A percentile compares a stretch with the other conserved stretches of the same genome.
Evolutionary conservation across 2,113 vertebrate genomes (phyloP).

Genomic region (Macquaria australasica): DNA sequence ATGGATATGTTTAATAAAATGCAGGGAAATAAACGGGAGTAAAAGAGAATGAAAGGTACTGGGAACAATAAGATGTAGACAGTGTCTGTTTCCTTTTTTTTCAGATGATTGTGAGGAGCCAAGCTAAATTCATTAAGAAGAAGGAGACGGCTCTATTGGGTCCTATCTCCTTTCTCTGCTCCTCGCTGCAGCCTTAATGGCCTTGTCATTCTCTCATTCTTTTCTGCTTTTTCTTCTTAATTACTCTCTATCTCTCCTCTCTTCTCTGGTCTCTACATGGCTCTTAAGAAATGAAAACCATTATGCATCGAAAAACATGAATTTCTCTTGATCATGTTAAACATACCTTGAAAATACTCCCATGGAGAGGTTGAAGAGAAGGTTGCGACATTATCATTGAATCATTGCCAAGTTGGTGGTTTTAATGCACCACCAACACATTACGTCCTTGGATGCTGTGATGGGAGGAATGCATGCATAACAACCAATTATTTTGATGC

Average conservation of each 20-base stretch:
- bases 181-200: slow-evolving; percentile 50
- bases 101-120: slow-evolving; percentile 34
- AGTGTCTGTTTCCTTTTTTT: slow-evolving; percentile 22
- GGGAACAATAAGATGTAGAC: slow-evolving; percentile 24
- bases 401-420: neutral
- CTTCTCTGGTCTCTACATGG: slow-evolving; percentile 1
- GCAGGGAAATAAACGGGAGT: neutral
- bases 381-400: neutral
- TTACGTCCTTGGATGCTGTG: slow-evolving; percentile 6
- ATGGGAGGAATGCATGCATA: slow-evolving; percentile 21
- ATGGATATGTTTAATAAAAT: neutral
- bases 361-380: neutral
- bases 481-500: slow-evolving; percentile 30
- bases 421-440: slow-evolving; percentile 2
- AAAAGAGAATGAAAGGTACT: neutral
- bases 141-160: slow-evolving; percentile 40
- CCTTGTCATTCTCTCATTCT: slow-evolving; percentile 46
- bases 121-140: slow-evolving; percentile 51
- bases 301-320: neutral
- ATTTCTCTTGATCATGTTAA: slow-evolving; percentile 18
- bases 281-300: slow-evolving; percentile 21
- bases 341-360: slow-evolving; percentile 16
- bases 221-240: slow-evolving; percentile 12
- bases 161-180: slow-evolving; percentile 46
- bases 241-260: slow-evolving; percentile 24